Conservation (phyloP, 2,888 invertebrate species). For the Chironomus riparius region DNA sequence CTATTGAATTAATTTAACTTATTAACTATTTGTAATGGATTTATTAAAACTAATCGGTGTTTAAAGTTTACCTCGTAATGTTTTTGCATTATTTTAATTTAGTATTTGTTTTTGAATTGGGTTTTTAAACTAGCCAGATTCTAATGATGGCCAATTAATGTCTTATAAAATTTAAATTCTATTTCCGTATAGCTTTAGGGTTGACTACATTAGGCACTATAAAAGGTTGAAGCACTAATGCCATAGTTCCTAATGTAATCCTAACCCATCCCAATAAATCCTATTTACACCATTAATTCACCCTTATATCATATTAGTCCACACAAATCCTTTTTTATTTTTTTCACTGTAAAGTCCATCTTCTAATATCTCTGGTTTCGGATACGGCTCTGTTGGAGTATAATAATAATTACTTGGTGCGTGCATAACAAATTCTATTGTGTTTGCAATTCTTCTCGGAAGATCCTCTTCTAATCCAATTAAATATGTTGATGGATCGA, state of each 20-base stretch:
- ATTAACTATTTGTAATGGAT: too few species aligned
- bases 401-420: slow-evolving; percentile 87
- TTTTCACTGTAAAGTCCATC: slow-evolving; percentile 38
- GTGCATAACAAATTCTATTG: slow-evolving; percentile 88
- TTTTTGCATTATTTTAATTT: too few species aligned
- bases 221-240: too few species aligned
- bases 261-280: neutral
- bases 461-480: slow-evolving; percentile 88
- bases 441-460: slow-evolving; percentile 68
- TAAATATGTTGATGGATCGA: slow-evolving; percentile 82
- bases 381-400: slow-evolving; percentile 66
- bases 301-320: slow-evolving; percentile 47
- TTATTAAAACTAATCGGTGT: too few species aligned
- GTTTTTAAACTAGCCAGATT: neutral
- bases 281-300: too few species aligned
- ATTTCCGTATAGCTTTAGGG: too few species aligned
- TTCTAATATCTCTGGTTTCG: slow-evolving; percentile 45
- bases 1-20: too few species aligned
- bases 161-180: too few species aligned
- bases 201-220: too few species aligned
- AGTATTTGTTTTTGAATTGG: neutral
- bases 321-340: slow-evolving; percentile 51
- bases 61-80: too few species aligned
- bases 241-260: too few species aligned
- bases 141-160: too few species aligned